These are phyloP conservation scores for Synodontis membranacea DNA, from an alignment of 2,113 vertebrate species.

Conservation along the genomic window DNA sequence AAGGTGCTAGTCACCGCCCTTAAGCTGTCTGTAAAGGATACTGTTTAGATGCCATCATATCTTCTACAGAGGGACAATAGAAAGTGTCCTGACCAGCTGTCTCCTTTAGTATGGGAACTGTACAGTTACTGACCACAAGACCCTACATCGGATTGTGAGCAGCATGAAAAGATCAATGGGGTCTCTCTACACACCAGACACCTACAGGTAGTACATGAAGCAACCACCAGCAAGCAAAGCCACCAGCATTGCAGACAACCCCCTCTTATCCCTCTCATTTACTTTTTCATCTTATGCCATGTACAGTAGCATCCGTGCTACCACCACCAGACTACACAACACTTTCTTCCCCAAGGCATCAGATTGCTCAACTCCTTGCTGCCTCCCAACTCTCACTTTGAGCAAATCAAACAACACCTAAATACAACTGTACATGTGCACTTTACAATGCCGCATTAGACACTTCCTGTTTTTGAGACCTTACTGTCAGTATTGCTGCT, in stretches of 20 bases:
- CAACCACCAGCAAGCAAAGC: not conserved
- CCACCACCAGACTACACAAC: not conserved
- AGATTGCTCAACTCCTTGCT: not conserved
- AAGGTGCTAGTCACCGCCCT: not conserved
- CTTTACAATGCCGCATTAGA: not conserved
- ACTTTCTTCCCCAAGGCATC: not conserved
- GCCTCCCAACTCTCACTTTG: not conserved
- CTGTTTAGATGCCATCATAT: not conserved
- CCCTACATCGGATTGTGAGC: not conserved
- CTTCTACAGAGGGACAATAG: not conserved
- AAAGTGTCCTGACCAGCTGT: not conserved
- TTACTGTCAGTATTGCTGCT: not conserved
- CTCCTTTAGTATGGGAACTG: not conserved
- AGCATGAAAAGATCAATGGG: too few species aligned
- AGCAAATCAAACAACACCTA: not conserved
- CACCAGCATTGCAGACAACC: not conserved
- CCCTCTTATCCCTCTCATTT: not conserved
- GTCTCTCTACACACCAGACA: too few species aligned
- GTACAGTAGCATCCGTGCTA: not conserved
- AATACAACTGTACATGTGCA: not conserved
- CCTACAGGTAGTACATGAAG: too few species aligned
- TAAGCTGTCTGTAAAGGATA: not conserved
- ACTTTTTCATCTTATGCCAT: not conserved
- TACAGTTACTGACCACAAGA: not conserved
- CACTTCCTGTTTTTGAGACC: not conserved